Evolutionary conservation across 2,888 invertebrate genomes (phyloP), one percentile per base, ranked within the genome.

Genomic region (Tanytarsus gracilentus): DNA sequence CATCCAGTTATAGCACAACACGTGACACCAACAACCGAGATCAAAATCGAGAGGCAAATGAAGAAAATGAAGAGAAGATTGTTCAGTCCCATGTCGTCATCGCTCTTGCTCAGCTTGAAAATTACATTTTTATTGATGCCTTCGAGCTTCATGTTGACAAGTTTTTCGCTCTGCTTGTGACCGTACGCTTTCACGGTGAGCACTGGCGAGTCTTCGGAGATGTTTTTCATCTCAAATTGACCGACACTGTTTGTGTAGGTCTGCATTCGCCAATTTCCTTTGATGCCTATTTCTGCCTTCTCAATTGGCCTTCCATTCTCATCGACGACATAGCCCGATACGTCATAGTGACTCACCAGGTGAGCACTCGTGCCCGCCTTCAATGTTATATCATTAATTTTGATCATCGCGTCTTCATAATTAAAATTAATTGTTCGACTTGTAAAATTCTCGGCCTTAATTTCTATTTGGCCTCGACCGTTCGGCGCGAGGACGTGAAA

Each of bases 401-500:
- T 23, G 26, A 68, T 64, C 44, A 67, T 65, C 11, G 73, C 72
- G 7, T 73, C 69, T 1, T 67, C 66, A 1, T 84, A 75, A 1
- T 66, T 65, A 7, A 82, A 69, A 23, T 70, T 70, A 3, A 77
- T 64, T 1, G 72, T 68, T 64, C 78, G 74, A 0, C 75, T 72
- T 63, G 78, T 73, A 68, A 85, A 86, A 40, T 80, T 79, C 61
- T 79, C 77, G 62, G 83, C 83, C 16, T 77, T 74, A 25, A 86
- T 75, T 50, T 79, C 75, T 9, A 88, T 69, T 6, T 72, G 74
- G 69, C 88, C 86, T 25, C 76, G 71, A 0, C 86, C 90, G 2
- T 81, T 77, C 8, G 86, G 82, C 53, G 91, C 73, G 67, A 86
- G 79, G 51, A 85, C 75, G 69, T 84, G 83, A 71, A 85, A 91